Conservation (phyloP, 2,113 vertebrate species). For the Hippocampus abdominalis region DNA sequence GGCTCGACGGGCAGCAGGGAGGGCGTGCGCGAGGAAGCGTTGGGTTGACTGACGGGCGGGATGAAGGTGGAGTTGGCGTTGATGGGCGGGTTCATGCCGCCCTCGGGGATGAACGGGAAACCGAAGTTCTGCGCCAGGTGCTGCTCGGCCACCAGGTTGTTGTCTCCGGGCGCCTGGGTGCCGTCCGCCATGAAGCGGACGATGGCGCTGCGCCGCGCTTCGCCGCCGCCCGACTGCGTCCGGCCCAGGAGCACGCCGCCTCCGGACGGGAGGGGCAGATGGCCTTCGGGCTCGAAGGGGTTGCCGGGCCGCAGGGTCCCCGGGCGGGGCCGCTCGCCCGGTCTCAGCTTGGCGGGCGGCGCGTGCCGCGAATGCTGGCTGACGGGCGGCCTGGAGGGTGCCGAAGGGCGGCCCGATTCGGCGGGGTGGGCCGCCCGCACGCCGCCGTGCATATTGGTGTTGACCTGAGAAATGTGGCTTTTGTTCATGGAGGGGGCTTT, state of each 20-base stretch:
- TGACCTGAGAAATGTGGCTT: conserved; percentile 85
- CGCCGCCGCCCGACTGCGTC: conserved; percentile 81
- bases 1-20: conserved; percentile 92
- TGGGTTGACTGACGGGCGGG: conserved; percentile 88
- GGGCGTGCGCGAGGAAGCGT: conserved; percentile 80
- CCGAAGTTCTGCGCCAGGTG: conserved; percentile 94
- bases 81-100: conserved; percentile 91
- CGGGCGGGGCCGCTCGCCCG: conserved; percentile 82
- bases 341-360: conserved; percentile 81
- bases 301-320: conserved; percentile 84
- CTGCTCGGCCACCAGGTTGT: conserved; percentile 84
- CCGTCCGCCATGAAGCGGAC: conserved; percentile 92
- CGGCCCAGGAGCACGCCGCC: conserved; percentile 86
- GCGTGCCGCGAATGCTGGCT: conserved; percentile 85
- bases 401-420: conserved; percentile 80
- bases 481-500: conserved; percentile 87
- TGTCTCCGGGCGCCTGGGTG: conserved; percentile 84
- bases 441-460: conserved; percentile 85
- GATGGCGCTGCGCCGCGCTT: conserved; percentile 84
- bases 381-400: conserved; percentile 75
- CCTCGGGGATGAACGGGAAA: conserved; percentile 91
- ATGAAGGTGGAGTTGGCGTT: conserved; percentile 93
- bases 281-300: conserved; percentile 87
- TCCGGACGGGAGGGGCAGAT: conserved; percentile 80
- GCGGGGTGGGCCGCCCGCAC: conserved; percentile 82